Conservation (phyloP, 2,888 invertebrate genomes). For the Syritta pipiens region DNA sequence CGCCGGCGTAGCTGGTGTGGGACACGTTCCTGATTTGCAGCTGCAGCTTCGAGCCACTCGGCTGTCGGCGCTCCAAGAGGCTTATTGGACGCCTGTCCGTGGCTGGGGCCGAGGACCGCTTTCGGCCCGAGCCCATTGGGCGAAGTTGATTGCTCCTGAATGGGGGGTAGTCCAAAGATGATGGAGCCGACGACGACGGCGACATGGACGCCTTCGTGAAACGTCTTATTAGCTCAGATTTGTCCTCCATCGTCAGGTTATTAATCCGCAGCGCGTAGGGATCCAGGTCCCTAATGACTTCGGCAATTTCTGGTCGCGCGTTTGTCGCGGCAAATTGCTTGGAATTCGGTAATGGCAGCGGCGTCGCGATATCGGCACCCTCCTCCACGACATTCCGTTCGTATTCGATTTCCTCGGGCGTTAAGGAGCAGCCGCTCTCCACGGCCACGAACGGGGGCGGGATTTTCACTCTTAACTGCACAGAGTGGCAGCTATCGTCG, state of each 20-base stretch:
- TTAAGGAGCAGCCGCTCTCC: constrained; percentile 47
- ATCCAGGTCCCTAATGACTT: constrained; percentile 76
- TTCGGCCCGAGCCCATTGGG: no score
- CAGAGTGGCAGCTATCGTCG: constrained; percentile 56
- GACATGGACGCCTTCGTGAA: constrained; percentile 46
- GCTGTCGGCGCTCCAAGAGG: constrained; percentile 74
- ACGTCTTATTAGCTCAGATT: constrained; percentile 70
- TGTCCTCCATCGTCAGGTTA: constrained; percentile 73
- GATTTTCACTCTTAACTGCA: constrained; percentile 56
- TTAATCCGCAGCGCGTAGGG: constrained; percentile 74
- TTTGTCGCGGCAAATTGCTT: constrained; percentile 70
- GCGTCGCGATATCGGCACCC: constrained; percentile 79
- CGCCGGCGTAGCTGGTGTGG: neutral
- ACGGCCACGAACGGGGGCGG: constrained; percentile 34
- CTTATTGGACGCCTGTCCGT: constrained; percentile 39
- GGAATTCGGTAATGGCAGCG: constrained; percentile 70
- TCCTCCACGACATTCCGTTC: constrained; percentile 76
- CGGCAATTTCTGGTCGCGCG: constrained; percentile 75
- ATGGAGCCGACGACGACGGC: no score
- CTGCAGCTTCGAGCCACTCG: constrained; percentile 74
- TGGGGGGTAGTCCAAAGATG: no score
- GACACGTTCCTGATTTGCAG: constrained; percentile 70
- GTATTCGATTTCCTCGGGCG: constrained; percentile 77
- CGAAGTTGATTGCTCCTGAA: no score
- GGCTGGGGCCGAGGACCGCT: no score